Evolutionary conservation across 2,113 vertebrate species (phyloP).

Genomic region (Phrynocephalus versicolor): DNA sequence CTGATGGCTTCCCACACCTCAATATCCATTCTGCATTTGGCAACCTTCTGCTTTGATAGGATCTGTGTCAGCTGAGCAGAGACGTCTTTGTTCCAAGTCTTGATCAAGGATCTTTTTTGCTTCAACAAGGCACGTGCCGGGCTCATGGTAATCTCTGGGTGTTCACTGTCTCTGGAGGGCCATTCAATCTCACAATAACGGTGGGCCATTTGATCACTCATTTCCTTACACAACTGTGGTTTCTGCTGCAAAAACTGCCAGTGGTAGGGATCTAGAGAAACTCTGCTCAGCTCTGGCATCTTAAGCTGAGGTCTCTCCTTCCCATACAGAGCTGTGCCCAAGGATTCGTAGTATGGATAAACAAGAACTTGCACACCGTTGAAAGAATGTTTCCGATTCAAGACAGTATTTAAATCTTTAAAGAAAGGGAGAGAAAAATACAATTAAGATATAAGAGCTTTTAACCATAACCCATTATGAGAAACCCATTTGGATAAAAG

Average conservation of each 20-base stretch:
- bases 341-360: conserved; percentile 80
- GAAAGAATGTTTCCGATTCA: conserved; percentile 73
- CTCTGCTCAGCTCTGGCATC: conserved; percentile 74
- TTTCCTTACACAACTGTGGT: conserved; percentile 48
- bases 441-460: not conserved
- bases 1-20: conserved; percentile 75
- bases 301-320: conserved; percentile 78
- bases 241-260: conserved; percentile 75
- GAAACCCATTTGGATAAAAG: not conserved
- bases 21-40: conserved; percentile 51
- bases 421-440: conserved; percentile 20
- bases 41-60: conserved; percentile 72
- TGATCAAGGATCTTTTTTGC: conserved; percentile 67
- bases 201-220: conserved; percentile 69
- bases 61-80: conserved; percentile 62
- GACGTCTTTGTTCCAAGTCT: conserved; percentile 76
- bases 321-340: conserved; percentile 85
- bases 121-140: conserved; percentile 70
- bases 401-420: conserved; percentile 77
- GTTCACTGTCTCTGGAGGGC: conserved; percentile 43
- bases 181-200: conserved; percentile 73
- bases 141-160: conserved; percentile 68
- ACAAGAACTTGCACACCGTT: conserved; percentile 73
- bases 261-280: conserved; percentile 70
- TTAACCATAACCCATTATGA: not conserved